Conservation (phyloP, 2,797 vertebrate genomes). For the Gadopsis marmoratus region DNA sequence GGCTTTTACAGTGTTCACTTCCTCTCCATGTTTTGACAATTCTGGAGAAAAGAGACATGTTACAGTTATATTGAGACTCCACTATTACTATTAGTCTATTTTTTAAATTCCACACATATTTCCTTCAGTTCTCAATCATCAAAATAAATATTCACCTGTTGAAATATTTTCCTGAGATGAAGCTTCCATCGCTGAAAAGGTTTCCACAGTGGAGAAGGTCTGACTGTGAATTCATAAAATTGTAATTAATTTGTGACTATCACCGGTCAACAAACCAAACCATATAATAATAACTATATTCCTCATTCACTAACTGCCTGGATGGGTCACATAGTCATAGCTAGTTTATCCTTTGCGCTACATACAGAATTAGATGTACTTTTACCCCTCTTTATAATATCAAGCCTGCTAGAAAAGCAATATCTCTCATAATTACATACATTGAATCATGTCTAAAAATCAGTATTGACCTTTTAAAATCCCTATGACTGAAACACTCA, state of each 20-base stretch:
- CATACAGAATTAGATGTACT: background rate
- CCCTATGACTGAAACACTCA: slow-evolving; percentile 67
- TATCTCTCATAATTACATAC: background rate
- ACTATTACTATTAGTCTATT: background rate
- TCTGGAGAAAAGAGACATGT: slow-evolving; percentile 55
- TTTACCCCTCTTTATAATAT: background rate
- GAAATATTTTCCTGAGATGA: slow-evolving; percentile 43
- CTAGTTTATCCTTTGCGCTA: background rate
- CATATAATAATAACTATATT: background rate
- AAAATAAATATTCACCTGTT: slow-evolving; percentile 67
- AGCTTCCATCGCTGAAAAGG: slow-evolving; percentile 44
- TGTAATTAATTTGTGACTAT: background rate
- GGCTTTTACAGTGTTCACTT: slow-evolving; percentile 17
- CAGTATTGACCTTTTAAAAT: background rate
- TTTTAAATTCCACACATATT: background rate
- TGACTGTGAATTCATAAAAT: slow-evolving; percentile 69
- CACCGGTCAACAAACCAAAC: background rate
- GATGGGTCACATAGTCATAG: background rate
- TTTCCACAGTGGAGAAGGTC: slow-evolving; percentile 59
- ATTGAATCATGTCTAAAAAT: background rate
- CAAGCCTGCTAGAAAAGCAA: background rate
- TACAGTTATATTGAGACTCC: background rate
- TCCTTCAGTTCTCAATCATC: slow-evolving; percentile 4
- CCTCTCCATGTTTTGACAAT: slow-evolving; percentile 28
- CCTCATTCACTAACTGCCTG: background rate